These are phyloP conservation scores for Sphenopsis melanotis DNA, from an alignment of 2,797 vertebrate species.

Conservation along the genomic window DNA sequence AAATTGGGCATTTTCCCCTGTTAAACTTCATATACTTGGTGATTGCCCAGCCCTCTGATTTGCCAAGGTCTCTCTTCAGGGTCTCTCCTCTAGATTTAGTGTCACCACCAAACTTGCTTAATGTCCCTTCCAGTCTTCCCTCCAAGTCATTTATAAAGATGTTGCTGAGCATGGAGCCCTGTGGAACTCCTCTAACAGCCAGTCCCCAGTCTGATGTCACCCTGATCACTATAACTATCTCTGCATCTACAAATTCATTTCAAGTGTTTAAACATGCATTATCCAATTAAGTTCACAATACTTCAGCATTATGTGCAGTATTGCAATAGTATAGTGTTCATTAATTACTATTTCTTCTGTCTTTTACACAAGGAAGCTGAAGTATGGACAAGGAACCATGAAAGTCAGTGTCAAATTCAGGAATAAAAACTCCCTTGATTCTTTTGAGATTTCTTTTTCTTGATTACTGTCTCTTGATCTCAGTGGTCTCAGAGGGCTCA, in stretches of 20 bases:
- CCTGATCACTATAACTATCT: fast-evolving
- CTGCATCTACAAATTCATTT: neutral
- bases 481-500: neutral
- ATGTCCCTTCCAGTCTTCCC: neutral
- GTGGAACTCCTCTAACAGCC: neutral
- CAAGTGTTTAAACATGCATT: neutral
- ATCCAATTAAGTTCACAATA: neutral
- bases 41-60: neutral
- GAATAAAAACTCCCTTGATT: neutral
- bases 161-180: neutral
- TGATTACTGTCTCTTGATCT: neutral
- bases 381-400: neutral
- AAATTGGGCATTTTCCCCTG: neutral
- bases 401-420: neutral
- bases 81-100: neutral
- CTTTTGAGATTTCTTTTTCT: neutral
- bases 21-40: neutral
- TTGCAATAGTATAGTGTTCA: neutral
- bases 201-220: neutral
- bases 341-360: neutral
- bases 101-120: fast-evolving
- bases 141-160: neutral
- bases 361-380: neutral
- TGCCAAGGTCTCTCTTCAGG: neutral
- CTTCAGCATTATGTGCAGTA: neutral